These are phyloP conservation scores for Aphelenchoides bicaudatus DNA, from an alignment of 2,888 invertebrate species.

Conservation along the genomic window DNA sequence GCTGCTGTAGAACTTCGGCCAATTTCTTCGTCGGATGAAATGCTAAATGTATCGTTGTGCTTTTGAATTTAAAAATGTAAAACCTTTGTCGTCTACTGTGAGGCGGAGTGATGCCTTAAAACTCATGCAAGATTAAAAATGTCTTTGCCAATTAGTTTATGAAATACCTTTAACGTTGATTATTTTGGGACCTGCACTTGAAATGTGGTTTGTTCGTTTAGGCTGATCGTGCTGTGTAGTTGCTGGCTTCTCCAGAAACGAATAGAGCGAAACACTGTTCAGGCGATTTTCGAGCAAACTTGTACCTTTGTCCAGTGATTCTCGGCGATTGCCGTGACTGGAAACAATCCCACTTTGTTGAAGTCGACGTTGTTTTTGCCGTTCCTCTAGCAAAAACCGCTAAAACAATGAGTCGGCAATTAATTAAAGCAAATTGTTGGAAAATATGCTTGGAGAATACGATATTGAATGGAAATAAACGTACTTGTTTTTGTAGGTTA, in stretches of 20 bases:
- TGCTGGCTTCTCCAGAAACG: slow-evolving; percentile 24
- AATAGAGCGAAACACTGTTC: slow-evolving; percentile 20
- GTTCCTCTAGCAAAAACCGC: slow-evolving; percentile 55
- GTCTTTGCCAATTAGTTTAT: too few relatives aligned
- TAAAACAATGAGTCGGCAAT: slow-evolving; percentile 27
- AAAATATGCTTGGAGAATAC: neutral
- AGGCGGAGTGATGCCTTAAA: slow-evolving; percentile 29
- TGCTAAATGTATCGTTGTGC: neutral
- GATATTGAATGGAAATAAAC: neutral
- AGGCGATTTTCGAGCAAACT: slow-evolving; percentile 9
- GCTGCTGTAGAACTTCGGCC: neutral
- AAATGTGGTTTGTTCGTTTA: neutral
- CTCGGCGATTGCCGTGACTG: slow-evolving; percentile 27
- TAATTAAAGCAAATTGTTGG: neutral
- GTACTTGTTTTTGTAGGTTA: slow-evolving; percentile 43
- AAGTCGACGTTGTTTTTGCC: slow-evolving; percentile 48
- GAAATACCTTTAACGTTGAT: slow-evolving; percentile 42
- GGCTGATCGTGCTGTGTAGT: slow-evolving; percentile 5
- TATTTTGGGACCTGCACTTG: slow-evolving; percentile 29
- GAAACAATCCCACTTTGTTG: slow-evolving; percentile 38
- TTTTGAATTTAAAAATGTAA: neutral
- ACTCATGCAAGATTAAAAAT: too few relatives aligned
- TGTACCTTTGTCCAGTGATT: slow-evolving; percentile 14
- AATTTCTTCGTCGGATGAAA: slow-evolving; percentile 16
- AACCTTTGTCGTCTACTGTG: slow-evolving; percentile 29